Evolutionary conservation across 2,797 vertebrate genomes (phyloP).

Genomic region (Diglossa cyanea): DNA sequence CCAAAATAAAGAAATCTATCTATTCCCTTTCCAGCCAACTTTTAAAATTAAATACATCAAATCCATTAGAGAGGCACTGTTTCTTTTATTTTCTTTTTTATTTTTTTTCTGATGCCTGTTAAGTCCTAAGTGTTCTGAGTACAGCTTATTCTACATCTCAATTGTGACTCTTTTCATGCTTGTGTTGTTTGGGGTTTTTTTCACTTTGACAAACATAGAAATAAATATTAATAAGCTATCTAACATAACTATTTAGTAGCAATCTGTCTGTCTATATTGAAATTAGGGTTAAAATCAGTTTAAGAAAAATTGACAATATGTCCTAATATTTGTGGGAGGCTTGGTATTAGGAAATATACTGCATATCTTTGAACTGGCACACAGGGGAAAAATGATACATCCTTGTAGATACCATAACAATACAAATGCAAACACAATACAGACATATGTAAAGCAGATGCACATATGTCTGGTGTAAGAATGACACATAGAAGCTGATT

Average conservation of each 20-base stretch:
- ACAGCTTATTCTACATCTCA: not conserved
- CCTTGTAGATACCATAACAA: not conserved
- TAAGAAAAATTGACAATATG: not conserved
- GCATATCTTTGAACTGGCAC: not conserved
- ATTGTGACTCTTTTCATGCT: not conserved
- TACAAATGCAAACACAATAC: not conserved
- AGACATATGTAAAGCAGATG: not conserved
- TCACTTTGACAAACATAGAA: not conserved
- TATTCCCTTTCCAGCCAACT: not conserved
- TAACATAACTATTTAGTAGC: not conserved
- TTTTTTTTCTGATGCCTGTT: not conserved
- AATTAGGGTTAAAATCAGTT: not conserved
- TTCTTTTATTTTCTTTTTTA: not conserved
- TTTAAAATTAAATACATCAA: not conserved
- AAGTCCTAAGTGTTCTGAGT: not conserved
- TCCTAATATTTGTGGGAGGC: not conserved
- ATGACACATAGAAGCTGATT: slow-evolving; percentile 28
- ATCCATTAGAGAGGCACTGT: not conserved
- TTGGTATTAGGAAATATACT: not conserved
- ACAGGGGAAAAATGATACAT: not conserved
- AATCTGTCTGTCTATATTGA: not conserved
- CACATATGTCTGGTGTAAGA: slow-evolving; percentile 17
- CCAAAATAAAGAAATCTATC: not conserved
- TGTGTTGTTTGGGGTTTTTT: not conserved
- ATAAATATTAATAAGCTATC: not conserved